Evolutionary conservation across 2,797 vertebrate genomes (phyloP), one percentile per base, ranked within the genome.

Genomic region (Galaxias olidus): DNA sequence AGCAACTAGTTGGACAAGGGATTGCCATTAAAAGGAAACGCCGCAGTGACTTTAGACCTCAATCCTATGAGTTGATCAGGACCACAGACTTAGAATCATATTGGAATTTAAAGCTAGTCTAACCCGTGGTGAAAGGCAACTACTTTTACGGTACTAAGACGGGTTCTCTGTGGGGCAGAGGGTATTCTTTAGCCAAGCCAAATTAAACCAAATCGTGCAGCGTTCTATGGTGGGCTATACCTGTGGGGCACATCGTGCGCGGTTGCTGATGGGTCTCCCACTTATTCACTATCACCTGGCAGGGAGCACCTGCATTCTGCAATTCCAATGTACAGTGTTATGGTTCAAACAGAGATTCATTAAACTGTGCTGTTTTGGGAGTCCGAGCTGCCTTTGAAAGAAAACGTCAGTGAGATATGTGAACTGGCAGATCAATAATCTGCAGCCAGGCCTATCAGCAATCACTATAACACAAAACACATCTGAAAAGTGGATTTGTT

Each of bases 231-330:
- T 68, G 67, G 78, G 82, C 62, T 93, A 94, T 98, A 99, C 98
- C 98, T 98, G 97, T 95, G 92, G 95, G 93, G 90, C 90, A 95
- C 93, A 99, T 93, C 89, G 91, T 93, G 94, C 98, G 95, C 88
- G 96, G 95, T 72, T 93, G 95, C 82, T 94, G 97, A 96, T 98
- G 97, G 92, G 95, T 99, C 96, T 99, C 98, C 98, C 98, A 99
- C 93, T 90, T 93, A 94, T 92, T 96, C 94, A 99, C 92, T 95
- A 98, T 94, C 92, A 98, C 97, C 92, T 98, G 96, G 86, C 93
- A 92, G 90, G 95, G 94, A 87, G 91, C 97, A 91, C 86, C 93
- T 88, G 92, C 93, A 90, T 86, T 96, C 98, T 99, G 97, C 89
- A 98, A 98, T 84, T 87, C 72, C 90, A 93, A 92, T 73, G 83